These are phyloP conservation scores for Peribatodes rhomboidaria DNA, from an alignment of 2,888 invertebrate species.

Conservation along the genomic window DNA sequence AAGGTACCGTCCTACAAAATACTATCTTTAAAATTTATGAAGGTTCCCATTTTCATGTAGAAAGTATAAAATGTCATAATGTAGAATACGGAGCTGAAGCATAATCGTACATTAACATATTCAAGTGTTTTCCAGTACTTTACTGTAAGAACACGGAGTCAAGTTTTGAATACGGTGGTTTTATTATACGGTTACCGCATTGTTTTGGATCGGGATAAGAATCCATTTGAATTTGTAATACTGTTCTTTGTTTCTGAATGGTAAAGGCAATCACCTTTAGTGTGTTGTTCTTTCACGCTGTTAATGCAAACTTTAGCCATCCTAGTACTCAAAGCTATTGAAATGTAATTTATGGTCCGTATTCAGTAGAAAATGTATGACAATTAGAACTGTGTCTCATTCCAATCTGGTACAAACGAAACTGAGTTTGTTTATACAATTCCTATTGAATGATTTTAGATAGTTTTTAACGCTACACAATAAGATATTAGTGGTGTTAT, in stretches of 20 bases:
- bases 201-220: slow-evolving; percentile 14
- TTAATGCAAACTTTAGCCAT: too few relatives aligned
- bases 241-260: not conserved
- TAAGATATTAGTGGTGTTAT: too few relatives aligned
- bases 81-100: slow-evolving; percentile 30
- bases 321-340: too few relatives aligned
- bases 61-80: slow-evolving; percentile 35
- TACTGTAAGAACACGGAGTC: slow-evolving; percentile 28
- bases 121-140: slow-evolving; percentile 34
- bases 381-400: too few relatives aligned
- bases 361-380: too few relatives aligned
- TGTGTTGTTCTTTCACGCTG: not conserved
- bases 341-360: too few relatives aligned
- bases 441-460: too few relatives aligned
- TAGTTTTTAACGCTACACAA: too few relatives aligned
- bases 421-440: too few relatives aligned
- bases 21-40: slow-evolving; percentile 35
- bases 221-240: slow-evolving; percentile 20
- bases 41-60: slow-evolving; percentile 30
- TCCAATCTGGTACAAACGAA: too few relatives aligned
- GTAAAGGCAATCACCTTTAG: not conserved
- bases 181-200: slow-evolving; percentile 17
- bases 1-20: slow-evolving; percentile 6
- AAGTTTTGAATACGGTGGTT: slow-evolving; percentile 30
- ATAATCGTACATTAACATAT: slow-evolving; percentile 36